These are phyloP conservation scores for Rhogogaster chlorosoma DNA, from an alignment of 2,888 invertebrate species.

Conservation along the genomic window DNA sequence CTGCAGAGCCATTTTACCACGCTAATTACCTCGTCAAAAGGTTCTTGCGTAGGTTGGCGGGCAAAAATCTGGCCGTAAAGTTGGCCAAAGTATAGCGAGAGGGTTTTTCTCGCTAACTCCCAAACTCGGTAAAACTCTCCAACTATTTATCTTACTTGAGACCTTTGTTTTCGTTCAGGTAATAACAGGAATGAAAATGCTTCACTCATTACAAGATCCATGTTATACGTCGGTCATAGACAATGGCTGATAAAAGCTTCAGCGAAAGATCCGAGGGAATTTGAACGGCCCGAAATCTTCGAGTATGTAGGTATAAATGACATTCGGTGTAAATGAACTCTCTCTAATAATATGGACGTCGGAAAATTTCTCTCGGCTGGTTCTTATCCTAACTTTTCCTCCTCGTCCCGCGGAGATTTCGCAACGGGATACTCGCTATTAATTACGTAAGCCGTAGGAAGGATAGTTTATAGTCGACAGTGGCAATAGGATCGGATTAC, in stretches of 20 bases:
- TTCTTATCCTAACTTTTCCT: conserved; percentile 36
- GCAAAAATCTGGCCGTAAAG: conserved; percentile 62
- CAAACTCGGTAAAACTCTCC: not conserved
- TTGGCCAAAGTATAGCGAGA: conserved; percentile 55
- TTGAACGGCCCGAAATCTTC: not conserved
- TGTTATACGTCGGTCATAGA: no score
- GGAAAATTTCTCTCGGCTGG: not conserved
- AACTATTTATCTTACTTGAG: conserved; percentile 11
- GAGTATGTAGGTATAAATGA: not conserved
- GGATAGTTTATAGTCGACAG: conserved; percentile 50
- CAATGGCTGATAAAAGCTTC: not conserved
- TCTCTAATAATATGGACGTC: not conserved
- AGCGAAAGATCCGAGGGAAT: not conserved
- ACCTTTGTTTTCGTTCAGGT: not conserved
- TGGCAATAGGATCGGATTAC: conserved; percentile 50
- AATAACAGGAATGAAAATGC: not conserved
- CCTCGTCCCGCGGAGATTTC: conserved; percentile 15
- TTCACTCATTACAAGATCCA: not conserved
- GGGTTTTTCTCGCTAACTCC: not conserved
- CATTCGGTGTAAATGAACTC: not conserved
- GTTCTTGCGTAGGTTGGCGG: conserved; percentile 58
- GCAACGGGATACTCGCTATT: conserved; percentile 45
- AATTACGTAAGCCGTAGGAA: conserved; percentile 41
- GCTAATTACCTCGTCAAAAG: conserved; percentile 63
- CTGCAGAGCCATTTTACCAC: conserved; percentile 40